A percentile compares a stretch with the other conserved stretches of the same genome.
phyloP scores from a whole-genome alignment of 2,888 invertebrate genomes.

The Agriopis leucophaearia region DNA sequence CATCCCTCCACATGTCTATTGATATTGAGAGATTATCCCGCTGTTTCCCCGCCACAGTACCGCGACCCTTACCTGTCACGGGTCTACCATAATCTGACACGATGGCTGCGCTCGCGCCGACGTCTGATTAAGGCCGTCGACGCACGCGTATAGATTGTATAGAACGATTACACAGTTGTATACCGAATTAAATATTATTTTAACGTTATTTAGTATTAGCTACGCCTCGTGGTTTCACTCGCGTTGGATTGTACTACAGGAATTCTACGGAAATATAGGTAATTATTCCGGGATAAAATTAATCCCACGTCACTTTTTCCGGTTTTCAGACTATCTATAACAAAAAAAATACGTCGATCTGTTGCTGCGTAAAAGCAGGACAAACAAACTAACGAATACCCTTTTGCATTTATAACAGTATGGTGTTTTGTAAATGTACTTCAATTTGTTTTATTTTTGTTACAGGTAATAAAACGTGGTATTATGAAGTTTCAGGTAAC shows the following conservation, averaged over 20 bases:
- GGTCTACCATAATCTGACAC: constrained; percentile 62
- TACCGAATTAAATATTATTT: constrained; percentile 14
- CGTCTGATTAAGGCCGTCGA: constrained; percentile 66
- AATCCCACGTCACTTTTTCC: too few relatives aligned
- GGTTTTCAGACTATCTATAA: too few relatives aligned
- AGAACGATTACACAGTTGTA: constrained; percentile 26
- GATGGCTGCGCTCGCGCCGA: constrained; percentile 61
- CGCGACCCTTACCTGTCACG: constrained; percentile 47
- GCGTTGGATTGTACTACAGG: too few relatives aligned
- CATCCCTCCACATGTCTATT: background rate
- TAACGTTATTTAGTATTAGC: background rate
- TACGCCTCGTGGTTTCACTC: background rate
- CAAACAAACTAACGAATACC: too few relatives aligned
- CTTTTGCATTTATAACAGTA: too few relatives aligned
- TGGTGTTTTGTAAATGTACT: background rate
- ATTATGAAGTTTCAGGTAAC: background rate
- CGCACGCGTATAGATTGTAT: constrained; percentile 51
- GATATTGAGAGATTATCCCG: background rate
- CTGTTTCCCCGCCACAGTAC: constrained; percentile 18
- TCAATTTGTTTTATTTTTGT: background rate
- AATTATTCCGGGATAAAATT: too few relatives aligned
- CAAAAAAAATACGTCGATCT: too few relatives aligned
- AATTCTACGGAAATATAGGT: too few relatives aligned
- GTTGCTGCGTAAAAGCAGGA: too few relatives aligned
- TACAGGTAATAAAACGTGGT: too few relatives aligned